phyloP scores from a whole-genome alignment of 1,140 invertebrate species.

The Orius laevigatus region DNA sequence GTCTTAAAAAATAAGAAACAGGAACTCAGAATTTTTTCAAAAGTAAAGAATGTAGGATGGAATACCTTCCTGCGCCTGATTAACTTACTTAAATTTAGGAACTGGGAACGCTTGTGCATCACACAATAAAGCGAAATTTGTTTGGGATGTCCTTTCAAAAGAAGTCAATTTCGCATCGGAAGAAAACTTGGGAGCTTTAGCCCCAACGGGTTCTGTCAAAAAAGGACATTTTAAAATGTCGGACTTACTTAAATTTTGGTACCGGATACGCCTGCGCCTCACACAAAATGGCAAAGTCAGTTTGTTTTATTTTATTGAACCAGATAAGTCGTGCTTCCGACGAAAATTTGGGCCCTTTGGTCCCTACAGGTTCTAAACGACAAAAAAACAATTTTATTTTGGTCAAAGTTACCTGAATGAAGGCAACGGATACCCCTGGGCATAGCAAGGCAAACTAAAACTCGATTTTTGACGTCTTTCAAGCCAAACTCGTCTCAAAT shows the following conservation, averaged over 20 bases:
- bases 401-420: slow-evolving; percentile 3
- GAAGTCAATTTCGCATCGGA: slow-evolving; percentile 28
- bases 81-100: no score
- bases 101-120: no score
- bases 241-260: slow-evolving; percentile 21
- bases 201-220: slow-evolving; percentile 46
- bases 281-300: slow-evolving; percentile 36
- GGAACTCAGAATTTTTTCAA: no score
- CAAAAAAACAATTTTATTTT: no score
- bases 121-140: no score
- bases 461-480: slow-evolving; percentile 30
- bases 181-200: slow-evolving; percentile 49
- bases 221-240: neutral
- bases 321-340: slow-evolving; percentile 39
- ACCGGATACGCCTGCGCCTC: slow-evolving; percentile 48
- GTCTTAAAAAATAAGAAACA: slow-evolving; percentile 20
- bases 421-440: slow-evolving; percentile 42
- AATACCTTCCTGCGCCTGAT: no score
- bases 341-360: slow-evolving; percentile 25
- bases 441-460: slow-evolving; percentile 45
- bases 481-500: slow-evolving; percentile 26
- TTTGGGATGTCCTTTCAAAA: slow-evolving; percentile 1
- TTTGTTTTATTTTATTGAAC: slow-evolving; percentile 25
- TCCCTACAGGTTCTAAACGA: slow-evolving; percentile 26
- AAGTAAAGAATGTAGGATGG: no score